Base-by-base conservation (phyloP, 2,797 vertebrate species). In the Sebastes melanostomus region DNA sequence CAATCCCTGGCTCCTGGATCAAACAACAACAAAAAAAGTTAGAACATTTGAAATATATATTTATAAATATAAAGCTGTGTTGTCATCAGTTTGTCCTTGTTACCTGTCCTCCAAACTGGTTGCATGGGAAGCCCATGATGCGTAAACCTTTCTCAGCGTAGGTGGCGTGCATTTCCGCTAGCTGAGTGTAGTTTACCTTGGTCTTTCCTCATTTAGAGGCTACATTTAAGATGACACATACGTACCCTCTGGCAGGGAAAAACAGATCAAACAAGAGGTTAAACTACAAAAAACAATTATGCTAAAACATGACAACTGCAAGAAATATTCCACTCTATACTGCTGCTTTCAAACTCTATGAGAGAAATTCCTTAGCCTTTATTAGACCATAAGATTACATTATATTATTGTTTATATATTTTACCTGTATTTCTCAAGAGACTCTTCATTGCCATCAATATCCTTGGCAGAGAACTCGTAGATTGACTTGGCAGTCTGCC, bases 201-300 rank as follows among this genome's bases (percentile, higher is more conserved):
- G 98, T 99, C 82, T 99, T 99, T 61, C 98, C 98, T 99, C 98
- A 99, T 81, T 99, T 97, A 0, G 98, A 98, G 66, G 98, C 98
- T 0, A 99, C 97, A 3, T 99, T 99, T 75, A 97, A 96, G 86
- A 99, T 95, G 90, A 99, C 94, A 80, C 97, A 99, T 32, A 98
- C 97, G 9, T 63, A 68, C 0, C 96, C 98, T 74, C 98, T 99
- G 92, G 4, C 1, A 13, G 20, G 10, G 4, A 9, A 29, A 66
- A 54, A 69, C 4, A 80, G 5, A 61, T 46, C 1, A 72, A 36
- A 75, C 11, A 56, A 50, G 3, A 16, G 1, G 18, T 69, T 66
- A 55, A 65, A 62, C 1, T 36, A 3, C 20, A 20, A 14, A 14
- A 27, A 55, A 32, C 4, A 13, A 8, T 11, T 34, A 2, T 22